These are phyloP conservation scores for Metopolophium dirhodum DNA, from an alignment of 1,140 invertebrate species.

Conservation along the genomic window DNA sequence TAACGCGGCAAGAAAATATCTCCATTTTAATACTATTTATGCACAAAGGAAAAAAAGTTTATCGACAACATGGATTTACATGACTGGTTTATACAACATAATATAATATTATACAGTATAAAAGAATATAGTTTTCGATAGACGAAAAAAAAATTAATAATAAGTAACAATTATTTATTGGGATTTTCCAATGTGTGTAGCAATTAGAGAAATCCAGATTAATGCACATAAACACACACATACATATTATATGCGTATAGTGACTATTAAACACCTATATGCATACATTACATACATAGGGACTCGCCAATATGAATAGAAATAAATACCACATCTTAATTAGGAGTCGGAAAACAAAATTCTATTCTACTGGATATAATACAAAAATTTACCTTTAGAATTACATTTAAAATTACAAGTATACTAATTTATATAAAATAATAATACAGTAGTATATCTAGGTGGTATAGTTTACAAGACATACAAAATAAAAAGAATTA, in stretches of 20 bases:
- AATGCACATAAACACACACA: neutral
- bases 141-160: neutral
- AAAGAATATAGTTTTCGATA: neutral
- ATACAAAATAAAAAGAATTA: constrained; percentile 31
- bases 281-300: neutral
- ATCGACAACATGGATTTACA: constrained; percentile 1
- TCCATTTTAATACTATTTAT: constrained; percentile 7
- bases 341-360: constrained; percentile 33
- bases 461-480: constrained; percentile 49
- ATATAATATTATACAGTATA: constrained; percentile 10
- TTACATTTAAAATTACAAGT: constrained; percentile 35
- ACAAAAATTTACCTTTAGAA: constrained; percentile 39
- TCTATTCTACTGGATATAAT: constrained; percentile 47
- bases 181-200: neutral
- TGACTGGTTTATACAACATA: neutral
- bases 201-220: neutral
- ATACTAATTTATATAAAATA: constrained; percentile 45
- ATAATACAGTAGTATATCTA: constrained; percentile 53
- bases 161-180: constrained; percentile 14
- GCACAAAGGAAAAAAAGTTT: neutral
- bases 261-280: constrained; percentile 12
- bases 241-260: neutral
- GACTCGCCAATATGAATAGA: constrained; percentile 19
- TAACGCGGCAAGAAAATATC: neutral
- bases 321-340: constrained; percentile 36